Conservation (phyloP, 2,888 invertebrate genomes). For the Linhomoeus sp. region DNA sequence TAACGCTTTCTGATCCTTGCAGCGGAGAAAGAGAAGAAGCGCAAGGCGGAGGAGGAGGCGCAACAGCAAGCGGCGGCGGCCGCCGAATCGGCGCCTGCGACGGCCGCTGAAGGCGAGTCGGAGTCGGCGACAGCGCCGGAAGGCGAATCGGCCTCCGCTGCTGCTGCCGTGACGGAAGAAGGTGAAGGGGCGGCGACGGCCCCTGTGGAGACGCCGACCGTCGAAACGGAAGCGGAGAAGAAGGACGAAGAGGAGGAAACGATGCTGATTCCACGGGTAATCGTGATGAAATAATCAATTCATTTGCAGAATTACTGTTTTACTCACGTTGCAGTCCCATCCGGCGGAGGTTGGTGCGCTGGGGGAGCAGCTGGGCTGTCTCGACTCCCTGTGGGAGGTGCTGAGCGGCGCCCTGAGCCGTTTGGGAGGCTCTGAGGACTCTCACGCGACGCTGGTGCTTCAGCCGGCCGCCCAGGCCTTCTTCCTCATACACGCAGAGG, state of each 20-base stretch:
- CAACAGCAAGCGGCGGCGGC: slow-evolving; percentile 3
- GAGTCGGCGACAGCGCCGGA: no score
- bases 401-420: slow-evolving; percentile 55
- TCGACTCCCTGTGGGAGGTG: slow-evolving; percentile 45
- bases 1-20: no score
- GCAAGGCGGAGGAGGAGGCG: slow-evolving; percentile 6
- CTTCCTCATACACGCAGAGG: slow-evolving; percentile 61
- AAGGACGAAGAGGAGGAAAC: slow-evolving; percentile 20
- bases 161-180: background rate
- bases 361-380: slow-evolving; percentile 33
- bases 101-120: slow-evolving; percentile 3
- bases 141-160: background rate
- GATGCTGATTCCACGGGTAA: no score
- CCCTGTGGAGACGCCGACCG: background rate
- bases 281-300: no score
- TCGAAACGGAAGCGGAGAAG: slow-evolving; percentile 1
- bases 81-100: slow-evolving; percentile 8
- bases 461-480: slow-evolving; percentile 75
- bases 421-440: slow-evolving; percentile 47
- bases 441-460: slow-evolving; percentile 62
- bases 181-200: slow-evolving; percentile 1
- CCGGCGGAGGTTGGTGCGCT: slow-evolving; percentile 51
- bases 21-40: no score
- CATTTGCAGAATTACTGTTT: no score
- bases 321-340: no score